phyloP scores from a whole-genome alignment of 2,113 vertebrate species.

The Spea bombifrons region DNA sequence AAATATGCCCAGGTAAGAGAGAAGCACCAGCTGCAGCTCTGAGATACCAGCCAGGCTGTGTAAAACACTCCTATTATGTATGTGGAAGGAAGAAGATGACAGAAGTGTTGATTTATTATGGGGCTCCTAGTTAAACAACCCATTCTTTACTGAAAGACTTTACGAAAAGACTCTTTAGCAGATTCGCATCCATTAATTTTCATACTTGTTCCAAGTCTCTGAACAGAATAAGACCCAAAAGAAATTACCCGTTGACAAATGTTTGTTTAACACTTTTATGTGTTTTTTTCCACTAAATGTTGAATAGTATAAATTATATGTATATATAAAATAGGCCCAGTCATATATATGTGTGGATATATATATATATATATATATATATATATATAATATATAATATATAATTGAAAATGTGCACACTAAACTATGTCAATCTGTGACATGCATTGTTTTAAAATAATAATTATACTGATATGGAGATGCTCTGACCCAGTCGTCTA shows the following conservation, averaged over 20 bases:
- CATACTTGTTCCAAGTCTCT: constrained; percentile 9
- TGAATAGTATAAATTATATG: too few relatives aligned
- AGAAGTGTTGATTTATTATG: constrained; percentile 46
- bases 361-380: too few relatives aligned
- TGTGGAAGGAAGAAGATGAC: constrained; percentile 27
- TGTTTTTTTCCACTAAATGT: neutral
- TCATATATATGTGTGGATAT: too few relatives aligned
- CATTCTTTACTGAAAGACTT: constrained; percentile 13
- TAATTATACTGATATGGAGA: too few relatives aligned
- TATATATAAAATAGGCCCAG: too few relatives aligned
- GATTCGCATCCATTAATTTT: constrained; percentile 7
- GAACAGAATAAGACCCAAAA: neutral
- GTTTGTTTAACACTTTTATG: neutral
- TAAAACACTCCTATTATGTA: constrained; percentile 42
- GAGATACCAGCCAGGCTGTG: constrained; percentile 29
- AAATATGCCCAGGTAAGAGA: constrained; percentile 46
- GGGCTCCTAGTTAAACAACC: constrained; percentile 19
- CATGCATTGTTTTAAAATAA: too few relatives aligned
- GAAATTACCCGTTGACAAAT: neutral
- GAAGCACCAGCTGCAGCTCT: constrained; percentile 29
- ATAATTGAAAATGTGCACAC: too few relatives aligned
- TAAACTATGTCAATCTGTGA: too few relatives aligned
- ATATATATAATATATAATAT: too few relatives aligned
- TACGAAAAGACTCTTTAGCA: neutral
- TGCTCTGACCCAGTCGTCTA: too few relatives aligned